phyloP scores from a whole-genome alignment of 2,113 vertebrate genomes.

The Arenaria interpres region DNA sequence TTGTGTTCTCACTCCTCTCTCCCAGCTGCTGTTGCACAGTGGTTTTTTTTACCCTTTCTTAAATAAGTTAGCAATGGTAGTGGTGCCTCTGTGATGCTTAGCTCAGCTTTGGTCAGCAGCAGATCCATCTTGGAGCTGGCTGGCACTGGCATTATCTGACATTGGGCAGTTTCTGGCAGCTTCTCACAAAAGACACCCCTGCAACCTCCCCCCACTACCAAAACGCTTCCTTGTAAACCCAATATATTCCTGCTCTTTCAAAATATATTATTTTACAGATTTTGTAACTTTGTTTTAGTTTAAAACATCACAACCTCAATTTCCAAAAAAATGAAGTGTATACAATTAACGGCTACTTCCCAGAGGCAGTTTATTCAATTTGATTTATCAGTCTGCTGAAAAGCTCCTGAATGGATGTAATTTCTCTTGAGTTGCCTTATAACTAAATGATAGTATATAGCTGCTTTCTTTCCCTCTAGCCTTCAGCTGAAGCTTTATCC shows the following conservation, averaged over 20 bases:
- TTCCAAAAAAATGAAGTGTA: neutral
- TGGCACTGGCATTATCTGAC: neutral
- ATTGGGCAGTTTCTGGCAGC: neutral
- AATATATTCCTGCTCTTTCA: neutral
- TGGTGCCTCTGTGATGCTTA: too few relatives aligned
- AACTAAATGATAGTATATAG: neutral
- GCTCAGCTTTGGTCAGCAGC: neutral
- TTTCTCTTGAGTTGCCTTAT: neutral
- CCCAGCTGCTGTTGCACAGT: neutral
- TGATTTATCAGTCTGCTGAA: neutral
- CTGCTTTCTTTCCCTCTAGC: neutral
- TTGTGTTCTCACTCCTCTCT: neutral
- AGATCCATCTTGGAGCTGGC: neutral
- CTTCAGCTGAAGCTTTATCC: neutral
- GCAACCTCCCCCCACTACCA: accelerated
- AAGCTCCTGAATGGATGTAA: neutral
- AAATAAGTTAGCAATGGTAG: neutral
- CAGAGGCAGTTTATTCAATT: neutral
- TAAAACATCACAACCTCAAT: neutral
- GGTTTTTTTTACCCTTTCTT: neutral
- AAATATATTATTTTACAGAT: neutral
- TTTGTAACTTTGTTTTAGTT: neutral
- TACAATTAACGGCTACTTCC: neutral
- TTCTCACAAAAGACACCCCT: neutral
- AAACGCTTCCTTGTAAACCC: accelerated